These are phyloP conservation scores for Diuraphis noxia DNA, from an alignment of 1,140 invertebrate species.

Conservation along the genomic window DNA sequence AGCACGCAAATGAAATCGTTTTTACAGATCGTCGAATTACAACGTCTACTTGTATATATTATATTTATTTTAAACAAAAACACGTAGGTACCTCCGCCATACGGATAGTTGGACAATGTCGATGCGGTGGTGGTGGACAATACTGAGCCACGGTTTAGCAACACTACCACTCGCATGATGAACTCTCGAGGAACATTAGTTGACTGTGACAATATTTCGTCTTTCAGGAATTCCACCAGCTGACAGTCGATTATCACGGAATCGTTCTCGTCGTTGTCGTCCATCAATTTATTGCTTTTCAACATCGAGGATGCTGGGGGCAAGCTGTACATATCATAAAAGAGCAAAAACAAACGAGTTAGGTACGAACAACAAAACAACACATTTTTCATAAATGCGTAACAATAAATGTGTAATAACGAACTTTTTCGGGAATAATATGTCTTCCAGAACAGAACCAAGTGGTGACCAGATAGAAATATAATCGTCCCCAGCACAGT, in stretches of 20 bases:
- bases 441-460: conserved; percentile 83
- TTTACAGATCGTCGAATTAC: background rate
- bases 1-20: background rate
- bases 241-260: conserved; percentile 86
- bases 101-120: background rate
- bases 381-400: background rate
- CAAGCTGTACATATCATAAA: background rate
- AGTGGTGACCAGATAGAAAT: conserved; percentile 81
- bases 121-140: conserved; percentile 70
- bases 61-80: background rate
- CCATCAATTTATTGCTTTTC: conserved; percentile 68
- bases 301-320: background rate
- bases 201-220: conserved; percentile 83
- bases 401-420: conserved; percentile 31
- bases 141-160: conserved; percentile 92
- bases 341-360: background rate
- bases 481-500: conserved; percentile 71
- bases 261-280: conserved; percentile 76
- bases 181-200: conserved; percentile 81
- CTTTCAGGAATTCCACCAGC: conserved; percentile 81
- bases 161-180: conserved; percentile 81
- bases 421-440: conserved; percentile 82
- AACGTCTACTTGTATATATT: background rate
- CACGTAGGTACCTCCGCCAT: background rate
- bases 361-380: background rate